A percentile compares a stretch with the other conserved stretches of the same genome.
Conservation (phyloP, 2,113 vertebrate genomes). For the Panthera uncia region DNA sequence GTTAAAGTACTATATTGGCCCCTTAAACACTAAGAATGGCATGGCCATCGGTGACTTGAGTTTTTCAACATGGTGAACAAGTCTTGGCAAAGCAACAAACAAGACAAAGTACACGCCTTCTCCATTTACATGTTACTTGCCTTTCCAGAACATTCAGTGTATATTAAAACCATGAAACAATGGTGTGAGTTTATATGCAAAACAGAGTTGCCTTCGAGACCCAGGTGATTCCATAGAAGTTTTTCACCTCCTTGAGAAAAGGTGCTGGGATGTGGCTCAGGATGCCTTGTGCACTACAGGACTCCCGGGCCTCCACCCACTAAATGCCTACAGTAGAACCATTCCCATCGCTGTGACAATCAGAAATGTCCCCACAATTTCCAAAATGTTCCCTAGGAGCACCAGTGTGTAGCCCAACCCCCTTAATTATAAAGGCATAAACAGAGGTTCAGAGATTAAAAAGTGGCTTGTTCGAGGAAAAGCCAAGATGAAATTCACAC, state of each 20-base stretch:
- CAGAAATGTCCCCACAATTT: neutral
- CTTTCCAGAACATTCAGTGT: neutral
- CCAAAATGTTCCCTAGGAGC: neutral
- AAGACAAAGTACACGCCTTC: neutral
- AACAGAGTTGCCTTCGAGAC: neutral
- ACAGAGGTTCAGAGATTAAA: neutral
- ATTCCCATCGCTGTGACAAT: neutral
- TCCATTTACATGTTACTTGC: neutral
- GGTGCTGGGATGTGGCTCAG: neutral
- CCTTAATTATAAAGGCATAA: neutral
- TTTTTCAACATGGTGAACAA: neutral
- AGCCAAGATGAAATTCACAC: neutral
- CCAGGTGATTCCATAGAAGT: neutral
- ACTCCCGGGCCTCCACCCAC: neutral
- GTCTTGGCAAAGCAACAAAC: neutral
- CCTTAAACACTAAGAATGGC: neutral
- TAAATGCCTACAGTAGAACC: neutral
- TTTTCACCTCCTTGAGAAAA: neutral
- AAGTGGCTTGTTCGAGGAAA: neutral
- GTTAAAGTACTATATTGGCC: rapidly evolving
- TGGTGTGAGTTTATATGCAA: neutral
- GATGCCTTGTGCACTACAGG: neutral
- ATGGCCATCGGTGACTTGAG: neutral
- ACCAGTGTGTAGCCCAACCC: neutral
- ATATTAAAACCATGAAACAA: neutral